Base-by-base conservation (phyloP, 2,797 vertebrate genomes). In the Odontamblyopus lacepedii region DNA sequence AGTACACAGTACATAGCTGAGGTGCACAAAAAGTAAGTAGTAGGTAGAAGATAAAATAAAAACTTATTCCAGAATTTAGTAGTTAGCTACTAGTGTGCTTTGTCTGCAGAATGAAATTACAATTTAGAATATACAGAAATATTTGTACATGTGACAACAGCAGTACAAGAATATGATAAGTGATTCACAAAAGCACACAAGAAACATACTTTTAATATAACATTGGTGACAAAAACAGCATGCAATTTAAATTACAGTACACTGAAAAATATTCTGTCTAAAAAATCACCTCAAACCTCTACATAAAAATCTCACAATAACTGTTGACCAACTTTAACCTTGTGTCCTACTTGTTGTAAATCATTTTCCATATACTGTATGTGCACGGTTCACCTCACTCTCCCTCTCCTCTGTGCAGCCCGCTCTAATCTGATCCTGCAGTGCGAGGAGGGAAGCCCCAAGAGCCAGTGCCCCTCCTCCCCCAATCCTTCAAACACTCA, bases 391-490 rank as follows among this genome's bases (percentile, higher is more conserved):
- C 44, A 69, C 73, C 71, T 69, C 26, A 0, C 55, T 44, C 71
- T 23, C 0, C 63, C 68, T 63, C 64, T 23, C 77, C 63, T 73
- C 41, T 79, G 69, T 72, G 67, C 65, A 48, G 63, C 76, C 67
- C 1, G 30, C 72, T 75, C 63, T 77, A 69, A 74, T 78, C 67
- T 88, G 88, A 86, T 91, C 88, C 86, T 83, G 74, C 27, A 82
- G 75, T 85, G 84, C 83, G 81, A 83, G 71, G 23, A 79, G 80
- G 85, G 80, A 89, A 85, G 81, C 76, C 87, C 82, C 78, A 11
- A 0, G 70, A 87, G 86, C 77, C 79, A 84, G 75, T 83, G 30
- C 11, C 75, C 69, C 56, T 18, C 26, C 23, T 38, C 44, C 48
- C 50, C 32, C n/a, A 5, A 61, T 16, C 41, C 27, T 30, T 9